phyloP scores from a whole-genome alignment of 2,888 invertebrate genomes.

The Drosophila planitibia region DNA sequence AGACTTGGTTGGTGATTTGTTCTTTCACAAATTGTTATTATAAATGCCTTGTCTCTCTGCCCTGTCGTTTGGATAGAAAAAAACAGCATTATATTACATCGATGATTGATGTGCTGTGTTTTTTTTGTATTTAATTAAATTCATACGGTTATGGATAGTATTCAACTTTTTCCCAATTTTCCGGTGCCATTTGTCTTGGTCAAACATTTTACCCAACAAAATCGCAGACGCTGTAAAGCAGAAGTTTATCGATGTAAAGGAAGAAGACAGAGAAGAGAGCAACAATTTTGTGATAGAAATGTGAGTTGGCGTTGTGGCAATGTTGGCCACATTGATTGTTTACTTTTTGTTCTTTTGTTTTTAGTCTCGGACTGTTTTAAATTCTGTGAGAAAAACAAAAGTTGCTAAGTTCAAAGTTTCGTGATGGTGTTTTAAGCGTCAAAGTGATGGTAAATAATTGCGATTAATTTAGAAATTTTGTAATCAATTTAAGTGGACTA shows the following conservation, averaged over 20 bases:
- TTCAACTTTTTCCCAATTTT: constrained; percentile 33
- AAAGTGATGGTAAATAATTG: constrained; percentile 39
- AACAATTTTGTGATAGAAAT: constrained; percentile 31
- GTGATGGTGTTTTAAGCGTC: constrained; percentile 21
- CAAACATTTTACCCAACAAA: constrained; percentile 43
- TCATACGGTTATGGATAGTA: constrained; percentile 3
- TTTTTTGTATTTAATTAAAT: constrained; percentile 25
- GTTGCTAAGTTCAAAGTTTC: constrained; percentile 44
- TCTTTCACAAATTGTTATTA: neutral
- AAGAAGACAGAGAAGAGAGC: neutral
- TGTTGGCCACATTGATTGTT: constrained; percentile 22
- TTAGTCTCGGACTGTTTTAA: neutral
- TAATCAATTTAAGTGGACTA: constrained; percentile 47
- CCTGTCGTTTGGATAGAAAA: neutral
- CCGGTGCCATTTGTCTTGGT: constrained; percentile 18
- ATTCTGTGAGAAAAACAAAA: constrained; percentile 32
- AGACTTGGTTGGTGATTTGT: neutral
- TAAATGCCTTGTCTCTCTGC: neutral
- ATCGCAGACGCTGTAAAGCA: constrained; percentile 3
- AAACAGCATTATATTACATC: neutral
- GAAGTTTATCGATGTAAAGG: neutral
- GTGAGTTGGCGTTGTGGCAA: constrained; percentile 6
- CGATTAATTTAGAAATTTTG: constrained; percentile 36
- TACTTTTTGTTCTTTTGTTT: neutral
- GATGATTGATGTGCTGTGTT: constrained; percentile 1